These are phyloP conservation scores for Pardosa pseudoannulata DNA, from an alignment of 2,888 invertebrate species.

Conservation along the genomic window DNA sequence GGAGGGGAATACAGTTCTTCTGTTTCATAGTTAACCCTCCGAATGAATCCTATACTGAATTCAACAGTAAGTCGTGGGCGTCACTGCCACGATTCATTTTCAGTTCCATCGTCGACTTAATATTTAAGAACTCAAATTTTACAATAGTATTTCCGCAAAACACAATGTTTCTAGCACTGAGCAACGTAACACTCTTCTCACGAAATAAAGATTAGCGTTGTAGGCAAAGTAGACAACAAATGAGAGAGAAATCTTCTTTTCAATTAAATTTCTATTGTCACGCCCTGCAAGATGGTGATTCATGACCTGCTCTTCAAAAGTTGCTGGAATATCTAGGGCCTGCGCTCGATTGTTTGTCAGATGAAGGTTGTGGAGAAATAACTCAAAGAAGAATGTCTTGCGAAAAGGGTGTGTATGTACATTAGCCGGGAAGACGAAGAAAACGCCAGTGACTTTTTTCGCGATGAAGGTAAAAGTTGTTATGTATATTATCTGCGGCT, in stretches of 20 bases:
- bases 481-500: background rate
- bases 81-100: no score
- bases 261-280: slow-evolving; percentile 9
- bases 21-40: no score
- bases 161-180: background rate
- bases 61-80: no score
- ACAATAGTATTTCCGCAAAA: background rate
- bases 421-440: background rate
- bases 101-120: no score
- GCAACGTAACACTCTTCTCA: background rate
- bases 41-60: no score
- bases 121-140: background rate
- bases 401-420: background rate
- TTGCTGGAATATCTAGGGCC: slow-evolving; percentile 10
- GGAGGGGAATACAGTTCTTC: no score
- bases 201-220: background rate
- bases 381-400: background rate
- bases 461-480: slow-evolving; percentile 9
- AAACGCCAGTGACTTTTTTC: background rate
- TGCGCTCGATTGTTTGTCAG: slow-evolving; percentile 2
- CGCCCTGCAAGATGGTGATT: background rate
- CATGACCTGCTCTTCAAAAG: slow-evolving; percentile 7
- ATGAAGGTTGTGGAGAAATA: background rate
- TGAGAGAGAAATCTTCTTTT: background rate
- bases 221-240: background rate